Percentiles rank a stretch among this genome's conserved stretches.
Evolutionary conservation across 2,797 vertebrate genomes (phyloP).

Genomic region (Silurus aristotelis): DNA sequence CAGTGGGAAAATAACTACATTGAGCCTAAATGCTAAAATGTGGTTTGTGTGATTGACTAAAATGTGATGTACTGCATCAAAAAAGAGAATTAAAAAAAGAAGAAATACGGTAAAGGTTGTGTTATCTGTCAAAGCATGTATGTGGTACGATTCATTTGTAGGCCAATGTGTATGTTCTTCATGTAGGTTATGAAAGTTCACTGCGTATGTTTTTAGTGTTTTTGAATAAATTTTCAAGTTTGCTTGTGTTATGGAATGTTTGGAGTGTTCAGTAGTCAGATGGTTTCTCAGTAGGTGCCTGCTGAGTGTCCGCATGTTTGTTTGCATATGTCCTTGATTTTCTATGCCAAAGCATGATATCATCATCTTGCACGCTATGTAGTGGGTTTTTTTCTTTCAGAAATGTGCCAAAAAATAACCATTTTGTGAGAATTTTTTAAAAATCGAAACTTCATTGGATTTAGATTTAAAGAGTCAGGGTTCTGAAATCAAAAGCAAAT

Average conservation of each 20-base stretch:
- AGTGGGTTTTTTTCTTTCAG: neutral
- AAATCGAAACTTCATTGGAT: neutral
- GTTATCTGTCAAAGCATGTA: neutral
- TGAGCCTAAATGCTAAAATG: neutral
- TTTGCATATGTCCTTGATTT: conserved; percentile 31
- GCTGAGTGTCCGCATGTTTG: conserved; percentile 61
- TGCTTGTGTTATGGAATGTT: conserved; percentile 39
- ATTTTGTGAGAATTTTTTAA: neutral
- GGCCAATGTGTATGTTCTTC: neutral
- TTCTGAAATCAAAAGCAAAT: neutral
- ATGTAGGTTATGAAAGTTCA: neutral
- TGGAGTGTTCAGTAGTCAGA: conserved; percentile 64
- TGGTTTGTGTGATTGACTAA: neutral
- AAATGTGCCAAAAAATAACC: neutral
- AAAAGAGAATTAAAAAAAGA: neutral
- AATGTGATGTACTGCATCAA: neutral
- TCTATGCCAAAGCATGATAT: conserved; percentile 64
- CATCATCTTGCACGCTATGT: conserved; percentile 47
- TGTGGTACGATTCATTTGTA: neutral
- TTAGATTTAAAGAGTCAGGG: neutral
- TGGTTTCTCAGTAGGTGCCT: conserved; percentile 68
- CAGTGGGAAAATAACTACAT: neutral
- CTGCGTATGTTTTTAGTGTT: conserved; percentile 41
- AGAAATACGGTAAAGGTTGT: neutral
- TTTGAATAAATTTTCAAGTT: conserved; percentile 33